Base-by-base conservation (phyloP, 2,113 vertebrate species). In the Cygnus atratus region DNA sequence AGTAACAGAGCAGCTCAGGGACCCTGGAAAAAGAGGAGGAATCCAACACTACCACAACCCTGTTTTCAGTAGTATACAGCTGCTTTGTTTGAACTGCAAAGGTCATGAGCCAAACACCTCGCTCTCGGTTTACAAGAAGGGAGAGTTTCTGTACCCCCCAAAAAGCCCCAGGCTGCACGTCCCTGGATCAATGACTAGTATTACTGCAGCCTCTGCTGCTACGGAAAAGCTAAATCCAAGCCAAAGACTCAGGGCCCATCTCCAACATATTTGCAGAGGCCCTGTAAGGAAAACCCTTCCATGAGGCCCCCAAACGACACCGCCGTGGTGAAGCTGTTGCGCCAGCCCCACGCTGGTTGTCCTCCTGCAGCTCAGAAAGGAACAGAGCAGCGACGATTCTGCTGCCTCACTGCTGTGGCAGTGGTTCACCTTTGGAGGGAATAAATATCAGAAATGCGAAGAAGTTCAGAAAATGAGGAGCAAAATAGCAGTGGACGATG, bases 231-330 rank as follows among this genome's bases (percentile, higher is more conserved):
- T 75, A 55, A 50, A 73, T 18, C 65, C 75, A 76, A 85, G 98
- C 98, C 98, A 98, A 97, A 74, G 87, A 82, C 91, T 90, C 86
- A 48, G 97, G 98, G 97, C 97, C 72, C 95, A 78, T 86, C 94
- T 98, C 97, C 98, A 98, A 95, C 74, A 93, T 92, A 96, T 81
- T 96, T 89, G 95, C 92, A 94, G 97, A 97, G 97, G 98, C 97
- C 97, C 96, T 13, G 70, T n/a, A 95, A 96, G 97, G 97, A 97
- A 97, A 98, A 87, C 20, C 73, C 92, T 95, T 96, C 94, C 90
- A 59, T 8, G 33, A 78, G 88, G 81, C 96, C 97, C 92, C 94
- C 7, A 39, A 88, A 18, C 57, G 93, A 96, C 94, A 94, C 80
- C 39, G 83, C 0, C 6, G 11, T 35, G 3, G 87, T 41, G 44